Evolutionary conservation across 2,888 invertebrate species (phyloP).

Genomic region (Ichneumoninae sp.): DNA sequence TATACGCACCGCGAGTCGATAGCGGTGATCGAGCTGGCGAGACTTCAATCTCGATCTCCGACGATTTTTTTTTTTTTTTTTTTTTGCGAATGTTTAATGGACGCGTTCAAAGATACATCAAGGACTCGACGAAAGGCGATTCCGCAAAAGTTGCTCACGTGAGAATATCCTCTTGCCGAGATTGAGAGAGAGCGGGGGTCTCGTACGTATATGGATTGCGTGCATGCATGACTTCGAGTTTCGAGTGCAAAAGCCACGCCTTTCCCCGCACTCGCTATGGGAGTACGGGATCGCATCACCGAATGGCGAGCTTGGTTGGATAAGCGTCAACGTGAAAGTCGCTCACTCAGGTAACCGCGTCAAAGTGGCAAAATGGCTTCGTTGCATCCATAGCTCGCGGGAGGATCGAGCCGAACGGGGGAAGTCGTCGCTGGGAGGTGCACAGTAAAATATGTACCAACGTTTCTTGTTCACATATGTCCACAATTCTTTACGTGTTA

Average conservation of each 20-base stretch:
- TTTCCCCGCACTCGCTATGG: constrained; percentile 57
- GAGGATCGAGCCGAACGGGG: constrained; percentile 15
- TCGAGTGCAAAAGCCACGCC: constrained; percentile 67
- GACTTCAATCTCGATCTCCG: constrained; percentile 13
- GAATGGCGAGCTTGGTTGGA: constrained; percentile 61
- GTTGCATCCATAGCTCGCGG: constrained; percentile 44
- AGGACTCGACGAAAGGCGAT: constrained; percentile 55
- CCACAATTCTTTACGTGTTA: too few relatives aligned
- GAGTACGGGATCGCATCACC: constrained; percentile 55
- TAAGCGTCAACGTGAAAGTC: constrained; percentile 61
- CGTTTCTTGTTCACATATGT: too few relatives aligned
- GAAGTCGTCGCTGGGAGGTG: neutral
- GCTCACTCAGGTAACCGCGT: constrained; percentile 49
- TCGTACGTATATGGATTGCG: neutral
- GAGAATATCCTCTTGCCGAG: constrained; percentile 48
- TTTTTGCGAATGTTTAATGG: constrained; percentile 39
- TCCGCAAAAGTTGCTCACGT: constrained; percentile 61
- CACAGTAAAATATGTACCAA: too few relatives aligned
- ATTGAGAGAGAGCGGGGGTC: neutral
- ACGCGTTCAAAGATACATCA: constrained; percentile 39
- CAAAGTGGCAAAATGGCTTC: constrained; percentile 62
- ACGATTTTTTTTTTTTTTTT: neutral
- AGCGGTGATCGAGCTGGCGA: neutral
- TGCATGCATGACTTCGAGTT: constrained; percentile 31
- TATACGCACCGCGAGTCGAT: constrained; percentile 1